Base-by-base conservation (phyloP, 2,113 vertebrate genomes). In the Epinephelus lanceolatus region DNA sequence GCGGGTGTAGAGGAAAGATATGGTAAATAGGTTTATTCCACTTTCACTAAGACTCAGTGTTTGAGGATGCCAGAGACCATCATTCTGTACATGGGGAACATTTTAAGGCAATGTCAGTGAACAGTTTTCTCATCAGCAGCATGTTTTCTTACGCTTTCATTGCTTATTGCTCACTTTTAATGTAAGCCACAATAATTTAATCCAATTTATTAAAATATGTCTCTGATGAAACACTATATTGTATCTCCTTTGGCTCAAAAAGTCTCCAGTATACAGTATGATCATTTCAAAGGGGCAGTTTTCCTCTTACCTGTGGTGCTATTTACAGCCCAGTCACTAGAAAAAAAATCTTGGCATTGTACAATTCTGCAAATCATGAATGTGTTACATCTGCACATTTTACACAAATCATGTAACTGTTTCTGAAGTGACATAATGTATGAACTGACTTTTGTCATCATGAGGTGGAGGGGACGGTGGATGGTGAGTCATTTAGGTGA, bases 11-110 rank as follows among this genome's bases (percentile, higher is more conserved):
- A 13, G 78, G 87, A 83, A 81, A 78, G 68, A 89, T 87, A 88
- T 90, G 84, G 74, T 90, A 87, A 91, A 83, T 25, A 62, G 84
- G 51, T 72, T 85, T 84, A 63, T 80, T 83, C 71, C 81, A 56
- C 27, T 75, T 85, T 68, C 2, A 27, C 63, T 71, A 71, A 60
- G 60, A 51, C 69, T 56, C 59, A 62, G 40, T 78, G 45, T 65
- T 68, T 59, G 63, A 55, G 45, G 55, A 57, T 14, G 80, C 82
- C 82, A 81, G 66, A 80, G 70, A 62, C 63, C 78, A 81, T 71
- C 56, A 60, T 47, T 47, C 33, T 70, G 63, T 23, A 63, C 53
- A 2, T 55, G 23, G 68, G 74, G 77, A 83, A 72, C 71, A 70
- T 79, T 89, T 79, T 14, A 13, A 85, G 59, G 19, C 70, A 27